A percentile compares a stretch with the other conserved stretches of the same genome.
phyloP scores from a whole-genome alignment of 1,140 invertebrate species.

The Eueides isabella region DNA sequence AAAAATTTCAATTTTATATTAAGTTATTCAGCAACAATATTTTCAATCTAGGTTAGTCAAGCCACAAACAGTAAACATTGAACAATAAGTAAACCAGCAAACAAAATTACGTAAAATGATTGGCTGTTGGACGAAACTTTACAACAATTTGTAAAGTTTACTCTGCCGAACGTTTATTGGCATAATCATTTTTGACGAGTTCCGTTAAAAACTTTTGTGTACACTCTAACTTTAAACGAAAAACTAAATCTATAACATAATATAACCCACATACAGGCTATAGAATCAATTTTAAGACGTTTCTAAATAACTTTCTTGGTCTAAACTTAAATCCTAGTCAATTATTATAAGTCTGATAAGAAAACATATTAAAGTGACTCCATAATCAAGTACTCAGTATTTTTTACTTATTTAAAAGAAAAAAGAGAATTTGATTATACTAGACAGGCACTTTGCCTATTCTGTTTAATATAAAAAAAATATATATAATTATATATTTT shows the following conservation, averaged over 20 bases:
- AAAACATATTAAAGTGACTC: no score
- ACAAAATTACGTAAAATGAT: conserved; percentile 31
- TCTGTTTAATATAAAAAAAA: no score
- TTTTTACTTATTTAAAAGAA: no score
- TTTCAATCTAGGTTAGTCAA: conserved; percentile 15
- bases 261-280: background rate
- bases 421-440: no score
- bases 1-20: background rate
- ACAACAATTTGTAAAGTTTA: conserved; percentile 28
- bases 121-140: conserved; percentile 28
- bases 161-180: conserved; percentile 25
- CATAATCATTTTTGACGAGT: conserved; percentile 23
- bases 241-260: background rate
- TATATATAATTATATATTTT: no score
- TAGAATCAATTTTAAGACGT: background rate
- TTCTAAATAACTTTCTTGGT: background rate
- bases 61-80: conserved; percentile 24
- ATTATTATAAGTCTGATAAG: no score
- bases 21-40: background rate
- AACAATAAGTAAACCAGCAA: conserved; percentile 29
- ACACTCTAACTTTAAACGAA: conserved; percentile 8
- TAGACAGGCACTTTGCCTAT: no score
- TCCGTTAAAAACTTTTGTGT: conserved; percentile 21
- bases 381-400: no score
- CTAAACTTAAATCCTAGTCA: no score